Conservation (phyloP, 30 jellyfish, hydroid and myxozoan genomes). For the Hydractinia echinata region DNA sequence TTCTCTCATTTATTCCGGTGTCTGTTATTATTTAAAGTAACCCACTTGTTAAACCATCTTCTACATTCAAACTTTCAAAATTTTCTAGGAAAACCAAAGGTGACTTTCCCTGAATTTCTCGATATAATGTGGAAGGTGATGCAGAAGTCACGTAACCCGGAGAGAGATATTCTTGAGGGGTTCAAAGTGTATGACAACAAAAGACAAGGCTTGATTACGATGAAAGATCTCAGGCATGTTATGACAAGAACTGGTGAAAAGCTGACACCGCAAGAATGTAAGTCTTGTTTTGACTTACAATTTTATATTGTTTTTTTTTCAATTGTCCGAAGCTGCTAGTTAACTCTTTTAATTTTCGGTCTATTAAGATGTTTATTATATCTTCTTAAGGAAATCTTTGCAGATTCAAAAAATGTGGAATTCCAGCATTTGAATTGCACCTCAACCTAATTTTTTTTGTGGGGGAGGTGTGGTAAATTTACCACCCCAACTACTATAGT, state of each 20-base stretch:
- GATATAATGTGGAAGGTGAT: constrained; percentile 53
- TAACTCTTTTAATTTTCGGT: too few species aligned
- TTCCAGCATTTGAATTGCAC: too few species aligned
- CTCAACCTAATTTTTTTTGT: too few species aligned
- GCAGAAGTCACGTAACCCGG: constrained; percentile 39
- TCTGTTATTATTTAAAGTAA: too few species aligned
- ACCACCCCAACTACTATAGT: too few species aligned
- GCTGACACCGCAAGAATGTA: constrained; percentile 71
- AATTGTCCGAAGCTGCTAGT: background rate
- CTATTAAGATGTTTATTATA: too few species aligned
- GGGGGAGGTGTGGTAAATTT: too few species aligned
- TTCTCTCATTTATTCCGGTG: too few species aligned
- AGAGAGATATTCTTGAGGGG: constrained; percentile 64
- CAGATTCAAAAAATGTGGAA: too few species aligned
- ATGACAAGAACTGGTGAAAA: constrained; percentile 86
- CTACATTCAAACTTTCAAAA: too few species aligned
- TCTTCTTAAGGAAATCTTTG: too few species aligned
- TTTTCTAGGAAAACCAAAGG: constrained; percentile 89
- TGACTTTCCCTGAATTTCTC: constrained; percentile 85
- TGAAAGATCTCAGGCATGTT: constrained; percentile 79
- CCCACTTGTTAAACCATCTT: too few species aligned
- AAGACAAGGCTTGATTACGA: constrained; percentile 47
- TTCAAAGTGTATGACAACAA: constrained; percentile 62
- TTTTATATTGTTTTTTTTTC: background rate
- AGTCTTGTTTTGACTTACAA: constrained; percentile 1